phyloP scores from a whole-genome alignment of 2,113 vertebrate genomes.

The Platichthys stellatus region DNA sequence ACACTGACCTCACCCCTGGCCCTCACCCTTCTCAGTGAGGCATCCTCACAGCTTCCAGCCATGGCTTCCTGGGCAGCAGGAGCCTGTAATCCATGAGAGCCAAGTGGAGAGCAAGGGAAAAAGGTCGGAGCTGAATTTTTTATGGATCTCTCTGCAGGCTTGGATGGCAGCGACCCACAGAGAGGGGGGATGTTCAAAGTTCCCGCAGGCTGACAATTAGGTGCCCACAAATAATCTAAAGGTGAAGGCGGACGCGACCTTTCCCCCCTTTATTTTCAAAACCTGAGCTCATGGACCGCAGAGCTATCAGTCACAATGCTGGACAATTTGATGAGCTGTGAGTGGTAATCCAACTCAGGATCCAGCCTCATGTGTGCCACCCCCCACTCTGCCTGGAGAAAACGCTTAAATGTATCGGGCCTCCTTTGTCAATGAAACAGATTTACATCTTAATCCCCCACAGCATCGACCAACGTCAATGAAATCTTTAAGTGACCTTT shows the following conservation, averaged over 20 bases:
- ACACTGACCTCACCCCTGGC: constrained; percentile 16
- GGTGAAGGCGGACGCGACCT: constrained; percentile 37
- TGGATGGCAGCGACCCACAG: constrained; percentile 31
- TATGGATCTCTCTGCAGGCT: constrained; percentile 69
- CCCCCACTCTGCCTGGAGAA: constrained; percentile 15
- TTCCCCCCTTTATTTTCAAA: constrained; percentile 5
- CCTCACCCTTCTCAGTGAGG: constrained; percentile 48
- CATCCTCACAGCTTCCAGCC: constrained; percentile 54
- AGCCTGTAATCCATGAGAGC: constrained; percentile 51
- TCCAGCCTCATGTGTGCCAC: not conserved
- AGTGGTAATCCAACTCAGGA: constrained; percentile 32
- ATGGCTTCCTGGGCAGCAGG: constrained; percentile 61
- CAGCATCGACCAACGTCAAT: constrained; percentile 31
- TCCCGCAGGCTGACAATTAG: constrained; percentile 38
- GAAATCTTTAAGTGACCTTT: constrained; percentile 44
- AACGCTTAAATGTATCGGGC: not conserved
- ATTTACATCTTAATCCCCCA: constrained; percentile 50
- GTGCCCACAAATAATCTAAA: constrained; percentile 21
- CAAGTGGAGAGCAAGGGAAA: constrained; percentile 56
- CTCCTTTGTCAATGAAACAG: constrained; percentile 53
- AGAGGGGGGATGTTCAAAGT: constrained; percentile 58
- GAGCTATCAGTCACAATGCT: constrained; percentile 32
- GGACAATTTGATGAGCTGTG: constrained; percentile 21
- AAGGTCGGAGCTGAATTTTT: constrained; percentile 84
- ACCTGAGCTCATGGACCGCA: constrained; percentile 6